Base-by-base conservation (phyloP, 2,888 invertebrate species). In the Cataglyphis albicans region DNA sequence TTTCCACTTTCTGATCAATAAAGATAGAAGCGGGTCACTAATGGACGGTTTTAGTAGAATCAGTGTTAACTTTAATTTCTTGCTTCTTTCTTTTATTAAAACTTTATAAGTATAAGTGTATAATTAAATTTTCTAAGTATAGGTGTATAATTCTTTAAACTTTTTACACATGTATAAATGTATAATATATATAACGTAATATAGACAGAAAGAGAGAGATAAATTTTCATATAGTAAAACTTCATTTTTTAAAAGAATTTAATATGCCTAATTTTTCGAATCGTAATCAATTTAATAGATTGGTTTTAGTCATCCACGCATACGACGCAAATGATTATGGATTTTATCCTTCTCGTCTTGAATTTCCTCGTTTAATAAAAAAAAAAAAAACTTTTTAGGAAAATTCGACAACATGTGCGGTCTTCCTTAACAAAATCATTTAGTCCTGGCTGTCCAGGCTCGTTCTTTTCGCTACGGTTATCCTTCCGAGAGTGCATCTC, bases 401-500 rank as follows among this genome's bases (percentile, higher is more conserved):
- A 25, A 35, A 25, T 10, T 52, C 32, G 44, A 74, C 86, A 63
- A 81, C 74, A 68, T 65, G 70, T 85, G 72, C 59, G 75, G 80
- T 87, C 84, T 78, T 67, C 72, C 25, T 84, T 84, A 64, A 81
- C 81, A 59, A 85, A 87, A 86, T 86, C 65, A 81, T 83, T 82
- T 80, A 41, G 32, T 73, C 55, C 67, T 59, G 63, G 70, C 59
- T 70, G 65, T 80, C 67, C 52, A 74, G 61, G 52, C 59, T 76
- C 78, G 72, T 72, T 74, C 82, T 75, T 84, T 59, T 44, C 74
- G 55, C 59, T n/a, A 21, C 15, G 21, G 25, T 75, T 82, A 41
- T 67, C 32, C 73, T 21, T 57, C 55, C 38, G 18, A 32, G 82
- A 32, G 83, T 48, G 21, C 41, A 76, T 48, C 9, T 67, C 68